phyloP scores from a whole-genome alignment of 2,888 invertebrate genomes.

The Lagria hirta region DNA sequence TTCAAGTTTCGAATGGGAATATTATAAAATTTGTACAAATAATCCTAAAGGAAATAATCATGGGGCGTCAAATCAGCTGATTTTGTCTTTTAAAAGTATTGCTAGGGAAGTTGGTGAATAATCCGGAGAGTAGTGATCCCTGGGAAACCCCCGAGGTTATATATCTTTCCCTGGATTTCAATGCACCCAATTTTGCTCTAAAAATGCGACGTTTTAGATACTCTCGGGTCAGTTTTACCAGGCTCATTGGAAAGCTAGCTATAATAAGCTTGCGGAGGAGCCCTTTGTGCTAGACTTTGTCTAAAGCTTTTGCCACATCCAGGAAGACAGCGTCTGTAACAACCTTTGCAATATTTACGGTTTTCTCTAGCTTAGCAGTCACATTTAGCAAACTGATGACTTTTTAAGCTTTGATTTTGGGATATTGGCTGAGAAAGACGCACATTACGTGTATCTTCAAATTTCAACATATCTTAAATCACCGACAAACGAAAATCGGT shows the following conservation, averaged over 20 bases:
- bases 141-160: neutral
- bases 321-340: neutral
- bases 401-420: constrained; percentile 7
- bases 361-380: constrained; percentile 15
- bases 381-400: constrained; percentile 17
- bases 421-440: neutral
- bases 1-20: too few species aligned
- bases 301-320: constrained; percentile 2
- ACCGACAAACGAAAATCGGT: constrained; percentile 21
- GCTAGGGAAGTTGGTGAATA: too few species aligned
- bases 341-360: too few species aligned
- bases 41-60: too few species aligned
- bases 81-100: too few species aligned
- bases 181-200: too few species aligned
- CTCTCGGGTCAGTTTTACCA: too few species aligned
- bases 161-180: too few species aligned
- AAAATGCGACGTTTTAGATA: neutral
- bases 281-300: constrained; percentile 1
- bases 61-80: too few species aligned
- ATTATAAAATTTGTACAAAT: too few species aligned
- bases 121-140: too few species aligned
- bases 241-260: too few species aligned
- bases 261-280: neutral
- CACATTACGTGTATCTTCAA: constrained; percentile 14
- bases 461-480: constrained; percentile 21